Conservation (phyloP, 2,113 vertebrate genomes). For the Sturnira hondurensis region DNA sequence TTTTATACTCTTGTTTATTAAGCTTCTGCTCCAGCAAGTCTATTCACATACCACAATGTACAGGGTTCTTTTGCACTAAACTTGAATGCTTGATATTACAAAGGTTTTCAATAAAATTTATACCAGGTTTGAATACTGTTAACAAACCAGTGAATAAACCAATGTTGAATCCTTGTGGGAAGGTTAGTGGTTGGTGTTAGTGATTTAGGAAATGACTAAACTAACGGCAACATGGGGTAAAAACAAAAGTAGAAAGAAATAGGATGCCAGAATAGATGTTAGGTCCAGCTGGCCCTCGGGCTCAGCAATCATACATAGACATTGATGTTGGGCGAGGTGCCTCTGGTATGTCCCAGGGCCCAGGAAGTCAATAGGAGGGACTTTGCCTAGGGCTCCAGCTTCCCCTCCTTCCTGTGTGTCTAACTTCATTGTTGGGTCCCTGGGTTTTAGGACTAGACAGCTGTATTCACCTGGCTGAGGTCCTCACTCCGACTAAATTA, state of each 20-base stretch:
- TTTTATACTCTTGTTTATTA: neutral
- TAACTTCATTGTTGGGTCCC: neutral
- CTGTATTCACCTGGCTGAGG: neutral
- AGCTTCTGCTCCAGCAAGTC: neutral
- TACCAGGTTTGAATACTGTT: neutral
- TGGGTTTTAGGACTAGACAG: neutral
- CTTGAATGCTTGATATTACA: neutral
- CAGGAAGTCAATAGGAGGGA: neutral
- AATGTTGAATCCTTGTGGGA: neutral
- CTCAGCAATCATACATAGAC: neutral
- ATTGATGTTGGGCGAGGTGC: neutral
- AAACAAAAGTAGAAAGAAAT: neutral
- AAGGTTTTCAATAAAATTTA: constrained; percentile 4
- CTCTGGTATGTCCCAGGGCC: neutral
- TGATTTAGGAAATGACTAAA: neutral
- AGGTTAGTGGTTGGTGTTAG: neutral
- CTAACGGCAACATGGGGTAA: neutral
- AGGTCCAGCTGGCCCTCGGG: neutral
- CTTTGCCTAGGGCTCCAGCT: neutral
- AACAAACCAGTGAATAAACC: neutral
- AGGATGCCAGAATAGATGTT: neutral
- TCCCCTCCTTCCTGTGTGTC: neutral
- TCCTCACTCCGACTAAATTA: neutral
- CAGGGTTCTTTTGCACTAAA: neutral
- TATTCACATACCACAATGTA: neutral